Conservation (phyloP, 2,888 invertebrate species). For the Onthophagus sagittarius region DNA sequence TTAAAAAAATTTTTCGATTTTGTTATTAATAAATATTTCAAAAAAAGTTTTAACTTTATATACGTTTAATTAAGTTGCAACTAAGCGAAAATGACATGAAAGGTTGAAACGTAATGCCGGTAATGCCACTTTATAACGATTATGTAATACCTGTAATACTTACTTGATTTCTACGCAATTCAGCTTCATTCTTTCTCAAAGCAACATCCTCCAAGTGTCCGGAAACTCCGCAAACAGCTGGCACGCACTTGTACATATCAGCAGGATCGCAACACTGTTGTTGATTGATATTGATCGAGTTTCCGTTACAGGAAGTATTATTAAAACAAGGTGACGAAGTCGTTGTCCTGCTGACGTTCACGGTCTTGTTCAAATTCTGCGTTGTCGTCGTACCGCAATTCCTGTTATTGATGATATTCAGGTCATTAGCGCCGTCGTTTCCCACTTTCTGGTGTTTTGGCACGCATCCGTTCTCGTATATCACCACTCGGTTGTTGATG, state of each 20-base stretch:
- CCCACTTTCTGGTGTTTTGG: conserved; percentile 37
- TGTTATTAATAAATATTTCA: too few relatives aligned
- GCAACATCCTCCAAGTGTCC: conserved; percentile 35
- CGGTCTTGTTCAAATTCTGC: conserved; percentile 36
- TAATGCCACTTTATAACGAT: too few relatives aligned
- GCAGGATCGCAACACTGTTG: neutral
- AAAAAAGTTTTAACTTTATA: too few relatives aligned
- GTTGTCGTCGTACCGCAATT: conserved; percentile 26
- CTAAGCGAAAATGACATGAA: too few relatives aligned
- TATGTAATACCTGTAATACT: conserved; percentile 16
- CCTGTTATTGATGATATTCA: conserved; percentile 41
- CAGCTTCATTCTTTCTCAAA: conserved; percentile 44
- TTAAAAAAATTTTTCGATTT: too few relatives aligned
- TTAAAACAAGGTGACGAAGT: conserved; percentile 54
- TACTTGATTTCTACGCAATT: conserved; percentile 53
- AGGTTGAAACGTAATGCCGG: too few relatives aligned
- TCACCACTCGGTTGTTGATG: conserved; percentile 46
- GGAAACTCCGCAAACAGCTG: conserved; percentile 27
- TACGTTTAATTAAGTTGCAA: too few relatives aligned
- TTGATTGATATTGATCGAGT: neutral
- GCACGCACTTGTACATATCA: conserved; percentile 25
- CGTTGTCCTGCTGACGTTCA: conserved; percentile 42
- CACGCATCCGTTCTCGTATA: conserved; percentile 45
- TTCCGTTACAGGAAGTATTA: conserved; percentile 30
- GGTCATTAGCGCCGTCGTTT: conserved; percentile 35